Conservation (phyloP, 2,797 vertebrate genomes). For the Strix occidentalis region DNA sequence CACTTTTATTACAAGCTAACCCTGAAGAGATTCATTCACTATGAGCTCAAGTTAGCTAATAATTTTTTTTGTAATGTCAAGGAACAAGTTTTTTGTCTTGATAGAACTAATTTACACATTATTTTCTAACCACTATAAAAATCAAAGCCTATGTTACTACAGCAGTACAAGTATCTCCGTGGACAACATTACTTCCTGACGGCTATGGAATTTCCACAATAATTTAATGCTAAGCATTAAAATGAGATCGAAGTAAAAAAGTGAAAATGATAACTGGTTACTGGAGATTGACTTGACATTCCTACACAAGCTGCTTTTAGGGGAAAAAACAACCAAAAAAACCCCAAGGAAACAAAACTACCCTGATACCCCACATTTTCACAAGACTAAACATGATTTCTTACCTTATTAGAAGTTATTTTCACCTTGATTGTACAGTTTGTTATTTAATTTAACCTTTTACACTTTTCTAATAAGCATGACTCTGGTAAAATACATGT, state of each 20-base stretch:
- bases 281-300: neutral
- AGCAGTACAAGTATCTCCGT: neutral
- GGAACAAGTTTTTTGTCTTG: neutral
- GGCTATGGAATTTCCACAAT: neutral
- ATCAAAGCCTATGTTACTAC: neutral
- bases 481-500: neutral
- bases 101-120: neutral
- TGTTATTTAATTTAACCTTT: neutral
- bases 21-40: neutral
- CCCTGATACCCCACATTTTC: neutral
- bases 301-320: neutral
- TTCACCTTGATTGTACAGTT: neutral
- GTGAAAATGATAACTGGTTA: neutral
- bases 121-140: neutral
- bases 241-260: neutral
- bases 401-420: constrained; percentile 14
- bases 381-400: neutral
- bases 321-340: neutral
- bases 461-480: neutral
- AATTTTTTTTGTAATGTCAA: neutral
- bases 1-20: neutral
- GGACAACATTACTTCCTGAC: neutral
- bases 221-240: neutral
- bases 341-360: neutral
- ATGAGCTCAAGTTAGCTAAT: neutral